Evolutionary conservation across 1,140 invertebrate species (phyloP), one percentile per base, ranked within the genome.

Genomic region (Lordiphosa clarofinis): DNA sequence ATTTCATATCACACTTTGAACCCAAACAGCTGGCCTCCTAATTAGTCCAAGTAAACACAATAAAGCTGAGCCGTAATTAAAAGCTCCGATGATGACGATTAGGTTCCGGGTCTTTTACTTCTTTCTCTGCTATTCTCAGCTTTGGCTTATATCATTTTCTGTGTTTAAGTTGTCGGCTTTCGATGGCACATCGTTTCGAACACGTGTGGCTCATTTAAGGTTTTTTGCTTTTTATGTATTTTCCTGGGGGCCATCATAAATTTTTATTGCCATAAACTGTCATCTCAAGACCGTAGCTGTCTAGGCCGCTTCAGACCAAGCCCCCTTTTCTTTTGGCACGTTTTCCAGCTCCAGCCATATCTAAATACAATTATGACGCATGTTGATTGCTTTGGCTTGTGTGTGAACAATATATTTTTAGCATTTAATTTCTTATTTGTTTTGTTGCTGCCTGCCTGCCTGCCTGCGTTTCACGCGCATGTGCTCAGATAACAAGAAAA

Each of bases 161-260:
- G 11, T 49, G 28, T 36, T 36, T 24, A 6, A 10, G n/a, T 37
- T 13, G 4, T 46, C 15, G 19, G 6, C 24, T 67, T 53, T 68
- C 35, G 56, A 65, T 59, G 68, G 74, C 68, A 73, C 78, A 82
- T 82, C 62, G 75, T 78, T 70, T 73, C 54, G 52, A 37, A 76
- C 76, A 84, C 76, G 78, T 84, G 76, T 84, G 68, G 48, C 64
- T 82, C 73, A 71, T 82, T 82, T 65, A 78, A 60, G 76, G 60
- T 55, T 72, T 42, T 55, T 11, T 3, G 13, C 31, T 57, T 67
- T 68, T 57, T 54, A 53, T 68, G 59, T 65, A 67, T 67, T 81
- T 67, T 56, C 67, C 60, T 74, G 74, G 53, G 61, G 21, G 59
- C 54, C 62, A 68, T 76, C 58, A 67, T 72, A 64, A 76, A 62